Base-by-base conservation (phyloP, 2,888 invertebrate genomes). In the Neoitamus cyanurus region DNA sequence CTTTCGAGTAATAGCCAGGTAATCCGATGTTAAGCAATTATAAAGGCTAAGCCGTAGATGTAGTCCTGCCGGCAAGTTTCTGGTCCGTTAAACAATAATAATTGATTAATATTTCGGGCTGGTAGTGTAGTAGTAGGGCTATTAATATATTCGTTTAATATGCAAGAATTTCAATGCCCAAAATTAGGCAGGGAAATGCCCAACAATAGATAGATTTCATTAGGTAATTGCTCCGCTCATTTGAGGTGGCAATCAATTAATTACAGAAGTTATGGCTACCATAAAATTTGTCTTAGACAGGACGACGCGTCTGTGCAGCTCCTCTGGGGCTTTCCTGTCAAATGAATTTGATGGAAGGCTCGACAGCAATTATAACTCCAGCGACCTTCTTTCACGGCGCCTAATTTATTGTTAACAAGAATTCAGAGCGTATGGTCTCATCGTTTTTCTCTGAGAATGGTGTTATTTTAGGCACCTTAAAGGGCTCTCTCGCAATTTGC, bases 51-150 rank as follows among this genome's bases (percentile, higher is more conserved):
- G 37, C 37, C 73, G 25, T 69, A 28, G 30, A 69, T 69, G 28
- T 28, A 25, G 7, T 20, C 68, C 20, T 20, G 1, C 6, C 25
- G 13, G 3, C 28, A 69, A 48, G n/a, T 30, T 78, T 48, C 77
- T 30, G 31, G 31, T 36, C 80, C 68, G 68, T 80, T 80, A 68
- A 34, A 20, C 58, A 58, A 20, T 68, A 58, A 80, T 80, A 68
- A 80, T 68, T 68, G 34, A 46, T 34, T 77, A 25, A 42, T 77
- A 77, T 77, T 20, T 25, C 36, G n/a, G 34, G 15, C 34, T 34
- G 34, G 20, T 6, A 31, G 13, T 15, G 15, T 69, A 69, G 42
- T 42, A 11, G 42, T 42, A 28, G 73, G 20, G n/a, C 36, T 34
- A 15, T 3, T 34, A 73, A 31, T 34, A 2, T 31, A n/a, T 31